A percentile compares a stretch with the other conserved stretches of the same genome.
Conservation (phyloP, 64 coral and sea anemone genomes). For the Montipora capricornis region DNA sequence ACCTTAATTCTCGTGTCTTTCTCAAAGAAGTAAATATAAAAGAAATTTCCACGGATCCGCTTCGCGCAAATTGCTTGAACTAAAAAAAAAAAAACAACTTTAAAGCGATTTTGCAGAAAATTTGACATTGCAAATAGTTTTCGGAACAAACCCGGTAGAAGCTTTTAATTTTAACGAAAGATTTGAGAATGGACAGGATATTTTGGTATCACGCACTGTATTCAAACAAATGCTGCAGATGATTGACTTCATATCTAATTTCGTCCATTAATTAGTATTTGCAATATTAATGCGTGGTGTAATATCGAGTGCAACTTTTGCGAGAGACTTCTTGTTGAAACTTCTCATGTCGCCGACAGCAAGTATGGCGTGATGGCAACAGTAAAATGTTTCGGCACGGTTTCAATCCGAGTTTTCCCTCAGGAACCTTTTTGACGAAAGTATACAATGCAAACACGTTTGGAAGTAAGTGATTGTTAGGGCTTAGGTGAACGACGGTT, state of each 20-base stretch:
- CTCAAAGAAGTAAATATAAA: too few relatives aligned
- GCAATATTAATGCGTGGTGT: neutral
- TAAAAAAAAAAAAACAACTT: neutral
- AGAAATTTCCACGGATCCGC: neutral
- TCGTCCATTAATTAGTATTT: neutral
- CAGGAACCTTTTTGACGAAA: neutral
- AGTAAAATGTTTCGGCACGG: neutral
- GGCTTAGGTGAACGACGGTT: neutral
- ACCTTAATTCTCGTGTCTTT: neutral
- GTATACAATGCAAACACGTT: neutral
- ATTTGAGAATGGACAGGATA: neutral
- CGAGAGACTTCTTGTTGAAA: neutral
- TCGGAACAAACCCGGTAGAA: too few relatives aligned
- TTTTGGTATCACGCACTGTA: conserved; percentile 4
- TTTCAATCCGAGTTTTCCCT: neutral
- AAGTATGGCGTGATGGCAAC: neutral
- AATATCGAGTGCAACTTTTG: neutral
- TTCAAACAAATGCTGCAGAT: neutral
- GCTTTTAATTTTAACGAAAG: neutral
- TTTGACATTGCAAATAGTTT: too few relatives aligned
- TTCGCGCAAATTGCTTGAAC: neutral
- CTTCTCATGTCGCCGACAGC: neutral
- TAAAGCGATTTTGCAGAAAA: neutral
- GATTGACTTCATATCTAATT: neutral
- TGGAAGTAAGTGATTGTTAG: neutral